Percentiles rank a stretch among this genome's conserved stretches.
These are phyloP conservation scores for Callospermophilus lateralis DNA, from an alignment of 2,113 vertebrate species.

Conservation along the genomic window DNA sequence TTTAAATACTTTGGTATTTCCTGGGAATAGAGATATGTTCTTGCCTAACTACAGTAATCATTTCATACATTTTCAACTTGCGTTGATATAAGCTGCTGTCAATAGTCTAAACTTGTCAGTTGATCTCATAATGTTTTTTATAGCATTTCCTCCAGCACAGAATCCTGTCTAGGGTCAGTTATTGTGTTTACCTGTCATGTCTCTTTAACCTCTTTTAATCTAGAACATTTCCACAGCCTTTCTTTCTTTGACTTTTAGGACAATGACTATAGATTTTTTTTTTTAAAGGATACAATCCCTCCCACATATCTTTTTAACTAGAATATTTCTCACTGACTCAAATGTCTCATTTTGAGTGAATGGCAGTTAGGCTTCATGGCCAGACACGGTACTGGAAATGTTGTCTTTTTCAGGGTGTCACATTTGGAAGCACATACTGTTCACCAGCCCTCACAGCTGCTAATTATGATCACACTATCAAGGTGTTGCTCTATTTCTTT, in stretches of 20 bases:
- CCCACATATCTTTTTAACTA: neutral
- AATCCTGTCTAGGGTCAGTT: neutral
- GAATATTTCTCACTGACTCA: neutral
- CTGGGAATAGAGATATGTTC: neutral
- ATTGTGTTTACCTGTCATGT: neutral
- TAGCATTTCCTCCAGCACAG: neutral
- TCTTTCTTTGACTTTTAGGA: slow-evolving; percentile 23
- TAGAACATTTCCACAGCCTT: neutral
- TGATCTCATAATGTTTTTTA: neutral
- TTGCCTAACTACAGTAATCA: neutral
- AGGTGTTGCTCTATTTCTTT: neutral
- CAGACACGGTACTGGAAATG: neutral
- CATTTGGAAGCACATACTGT: neutral
- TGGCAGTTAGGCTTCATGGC: neutral
- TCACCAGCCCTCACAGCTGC: neutral
- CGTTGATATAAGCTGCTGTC: neutral
- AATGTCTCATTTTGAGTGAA: neutral
- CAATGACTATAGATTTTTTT: neutral
- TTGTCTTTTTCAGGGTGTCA: neutral
- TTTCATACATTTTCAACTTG: neutral
- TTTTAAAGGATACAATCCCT: neutral
- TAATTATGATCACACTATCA: neutral
- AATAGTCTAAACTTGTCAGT: neutral
- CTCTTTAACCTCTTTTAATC: neutral
- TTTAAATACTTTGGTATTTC: slow-evolving; percentile 9